Percentiles rank a stretch among this genome's conserved stretches.
Evolutionary conservation across 2,113 vertebrate genomes (phyloP).

Genomic region (Pelobates fuscus): DNA sequence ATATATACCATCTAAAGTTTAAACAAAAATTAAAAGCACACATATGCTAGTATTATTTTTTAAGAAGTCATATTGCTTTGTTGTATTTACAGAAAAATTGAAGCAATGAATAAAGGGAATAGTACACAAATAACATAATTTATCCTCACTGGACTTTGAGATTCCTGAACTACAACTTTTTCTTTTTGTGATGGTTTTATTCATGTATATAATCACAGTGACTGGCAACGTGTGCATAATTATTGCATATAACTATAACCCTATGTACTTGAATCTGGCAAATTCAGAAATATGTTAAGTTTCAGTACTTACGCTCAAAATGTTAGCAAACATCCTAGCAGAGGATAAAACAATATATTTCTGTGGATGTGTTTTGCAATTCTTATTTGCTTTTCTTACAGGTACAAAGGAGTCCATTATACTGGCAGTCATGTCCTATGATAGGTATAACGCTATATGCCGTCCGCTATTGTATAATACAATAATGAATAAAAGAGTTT

Average conservation of each 20-base stretch:
- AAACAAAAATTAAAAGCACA: too few species aligned
- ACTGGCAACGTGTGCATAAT: slow-evolving; percentile 22
- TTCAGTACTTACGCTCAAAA: slow-evolving; percentile 1
- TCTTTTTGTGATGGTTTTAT: slow-evolving; percentile 8
- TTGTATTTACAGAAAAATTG: not conserved
- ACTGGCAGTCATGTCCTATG: slow-evolving; percentile 20
- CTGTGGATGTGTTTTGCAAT: not conserved
- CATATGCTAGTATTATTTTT: too few species aligned
- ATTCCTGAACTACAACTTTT: not conserved
- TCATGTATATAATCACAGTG: slow-evolving; percentile 16
- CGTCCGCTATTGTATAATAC: slow-evolving; percentile 12
- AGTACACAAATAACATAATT: not conserved
- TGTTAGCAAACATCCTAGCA: slow-evolving; percentile 15
- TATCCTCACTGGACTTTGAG: slow-evolving; percentile 11
- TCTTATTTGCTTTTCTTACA: not conserved
- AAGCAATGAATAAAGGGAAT: not conserved
- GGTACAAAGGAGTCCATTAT: slow-evolving; percentile 15
- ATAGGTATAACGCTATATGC: slow-evolving; percentile 32
- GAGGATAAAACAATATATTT: slow-evolving; percentile 10
- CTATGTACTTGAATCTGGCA: slow-evolving; percentile 21
- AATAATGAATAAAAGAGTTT: slow-evolving; percentile 9
- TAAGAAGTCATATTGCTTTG: too few species aligned
- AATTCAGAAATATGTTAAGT: slow-evolving; percentile 33
- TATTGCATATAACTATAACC: not conserved
- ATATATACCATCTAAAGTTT: too few species aligned